These are phyloP conservation scores for Mactromeris polynyma DNA, from an alignment of 2,888 invertebrate genomes.

Conservation along the genomic window DNA sequence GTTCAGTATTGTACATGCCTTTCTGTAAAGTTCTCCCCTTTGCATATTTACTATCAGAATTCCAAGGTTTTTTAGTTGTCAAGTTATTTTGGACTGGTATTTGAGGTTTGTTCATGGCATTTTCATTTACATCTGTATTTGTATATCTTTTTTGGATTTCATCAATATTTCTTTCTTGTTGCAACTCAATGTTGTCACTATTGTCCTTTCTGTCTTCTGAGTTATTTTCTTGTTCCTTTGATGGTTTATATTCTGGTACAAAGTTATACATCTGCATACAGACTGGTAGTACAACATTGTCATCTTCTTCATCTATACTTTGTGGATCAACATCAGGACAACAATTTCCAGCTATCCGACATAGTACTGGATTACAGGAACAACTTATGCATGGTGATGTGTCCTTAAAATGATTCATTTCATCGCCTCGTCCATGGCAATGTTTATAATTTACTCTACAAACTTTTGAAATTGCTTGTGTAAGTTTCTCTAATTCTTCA, in stretches of 20 bases:
- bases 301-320: background rate
- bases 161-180: background rate
- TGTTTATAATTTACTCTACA: conserved; percentile 19
- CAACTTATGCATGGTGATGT: background rate
- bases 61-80: background rate
- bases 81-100: background rate
- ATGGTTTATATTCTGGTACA: background rate
- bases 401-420: background rate
- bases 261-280: background rate
- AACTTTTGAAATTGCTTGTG: background rate
- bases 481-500: background rate
- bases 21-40: too few species aligned
- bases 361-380: conserved; percentile 17
- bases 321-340: conserved; percentile 28
- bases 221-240: background rate
- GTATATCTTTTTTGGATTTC: background rate
- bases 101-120: background rate
- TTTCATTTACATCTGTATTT: background rate
- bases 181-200: background rate
- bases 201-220: background rate
- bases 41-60: background rate
- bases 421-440: background rate
- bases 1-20: background rate
- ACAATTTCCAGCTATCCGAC: conserved; percentile 29
- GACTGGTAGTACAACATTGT: background rate